These are phyloP conservation scores for Tenthredo livida DNA, from an alignment of 2,888 invertebrate genomes.

Conservation along the genomic window DNA sequence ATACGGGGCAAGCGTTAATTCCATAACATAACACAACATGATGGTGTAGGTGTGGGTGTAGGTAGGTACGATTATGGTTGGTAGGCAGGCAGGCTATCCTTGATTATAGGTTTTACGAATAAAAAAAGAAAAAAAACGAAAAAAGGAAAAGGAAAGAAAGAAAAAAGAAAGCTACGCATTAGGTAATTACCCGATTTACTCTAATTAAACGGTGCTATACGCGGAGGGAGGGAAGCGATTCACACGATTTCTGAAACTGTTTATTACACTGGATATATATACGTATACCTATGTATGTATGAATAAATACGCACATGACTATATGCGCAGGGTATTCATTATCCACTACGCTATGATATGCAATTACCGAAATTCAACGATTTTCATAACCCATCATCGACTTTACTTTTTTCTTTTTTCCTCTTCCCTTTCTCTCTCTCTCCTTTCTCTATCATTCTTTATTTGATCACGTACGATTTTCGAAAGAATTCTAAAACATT, in stretches of 20 bases:
- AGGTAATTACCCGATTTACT: conserved; percentile 35
- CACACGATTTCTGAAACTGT: conserved; percentile 19
- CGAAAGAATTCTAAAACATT: too few relatives aligned
- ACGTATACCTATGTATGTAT: neutral
- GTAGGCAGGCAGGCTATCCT: conserved; percentile 6
- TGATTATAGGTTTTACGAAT: conserved; percentile 33
- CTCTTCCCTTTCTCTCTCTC: neutral
- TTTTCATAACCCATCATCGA: neutral
- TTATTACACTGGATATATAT: neutral
- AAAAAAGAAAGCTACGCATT: neutral
- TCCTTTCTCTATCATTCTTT: neutral
- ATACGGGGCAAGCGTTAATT: neutral
- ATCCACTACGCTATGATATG: neutral
- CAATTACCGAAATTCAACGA: neutral
- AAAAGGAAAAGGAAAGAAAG: neutral
- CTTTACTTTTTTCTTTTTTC: neutral
- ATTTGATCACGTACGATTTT: neutral
- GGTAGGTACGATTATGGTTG: neutral
- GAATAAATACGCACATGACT: neutral
- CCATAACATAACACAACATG: conserved; percentile 10
- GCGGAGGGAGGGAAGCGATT: neutral
- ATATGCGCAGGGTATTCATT: neutral
- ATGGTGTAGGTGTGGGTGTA: neutral
- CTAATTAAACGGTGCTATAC: conserved; percentile 24
- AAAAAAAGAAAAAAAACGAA: neutral